A percentile compares a stretch with the other conserved stretches of the same genome.
These are phyloP conservation scores for Leptothorax acervorum DNA, from an alignment of 2,888 invertebrate genomes.

Conservation along the genomic window DNA sequence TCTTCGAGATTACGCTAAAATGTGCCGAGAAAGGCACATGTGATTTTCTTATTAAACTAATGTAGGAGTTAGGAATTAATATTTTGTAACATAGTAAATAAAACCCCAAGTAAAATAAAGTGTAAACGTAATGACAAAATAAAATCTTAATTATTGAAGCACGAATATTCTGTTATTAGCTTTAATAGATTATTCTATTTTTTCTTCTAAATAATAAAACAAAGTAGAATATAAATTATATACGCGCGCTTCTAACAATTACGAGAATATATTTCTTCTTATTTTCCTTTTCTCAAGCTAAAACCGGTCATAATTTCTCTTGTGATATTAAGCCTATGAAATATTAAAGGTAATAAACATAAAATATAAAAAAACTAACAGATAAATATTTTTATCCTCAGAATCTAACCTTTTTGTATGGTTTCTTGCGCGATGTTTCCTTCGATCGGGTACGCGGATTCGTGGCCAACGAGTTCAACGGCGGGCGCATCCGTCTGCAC, in stretches of 20 bases:
- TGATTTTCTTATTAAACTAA: constrained; percentile 1
- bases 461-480: constrained; percentile 63
- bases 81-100: background rate
- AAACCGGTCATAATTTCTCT: background rate
- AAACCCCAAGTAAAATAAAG: background rate
- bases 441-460: constrained; percentile 76
- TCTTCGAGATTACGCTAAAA: constrained; percentile 8
- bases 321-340: background rate
- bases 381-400: background rate
- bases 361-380: too few species aligned
- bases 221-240: background rate
- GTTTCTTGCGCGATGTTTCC: constrained; percentile 87
- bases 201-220: constrained; percentile 6
- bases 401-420: constrained; percentile 86
- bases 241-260: background rate
- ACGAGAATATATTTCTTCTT: background rate
- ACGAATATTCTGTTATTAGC: background rate
- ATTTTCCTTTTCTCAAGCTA: background rate
- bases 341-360: background rate
- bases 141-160: background rate
- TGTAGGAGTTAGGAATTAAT: background rate
- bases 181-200: background rate
- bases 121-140: background rate
- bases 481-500: constrained; percentile 70
- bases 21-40: background rate